phyloP scores from a whole-genome alignment of 23 tunicate species.

The Clavelina lepadiformis region DNA sequence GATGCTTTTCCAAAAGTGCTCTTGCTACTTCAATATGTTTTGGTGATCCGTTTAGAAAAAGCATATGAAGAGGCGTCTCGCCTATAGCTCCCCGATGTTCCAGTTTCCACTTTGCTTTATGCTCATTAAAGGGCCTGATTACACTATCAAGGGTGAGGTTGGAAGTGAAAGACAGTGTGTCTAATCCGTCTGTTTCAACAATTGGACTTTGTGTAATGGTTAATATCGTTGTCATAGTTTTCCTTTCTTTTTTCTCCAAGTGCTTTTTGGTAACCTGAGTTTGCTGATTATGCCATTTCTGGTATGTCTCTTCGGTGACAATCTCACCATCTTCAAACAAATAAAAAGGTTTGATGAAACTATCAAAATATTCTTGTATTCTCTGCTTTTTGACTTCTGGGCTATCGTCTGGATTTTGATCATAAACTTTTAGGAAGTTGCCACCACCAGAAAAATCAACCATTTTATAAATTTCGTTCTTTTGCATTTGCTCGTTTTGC shows the following conservation, averaged over 20 bases:
- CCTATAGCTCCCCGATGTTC: conserved; percentile 88
- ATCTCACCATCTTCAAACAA: conserved; percentile 11
- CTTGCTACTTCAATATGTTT: conserved; percentile 65
- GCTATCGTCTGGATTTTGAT: conserved; percentile 33
- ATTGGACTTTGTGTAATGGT: not conserved
- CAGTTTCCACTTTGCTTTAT: conserved; percentile 55
- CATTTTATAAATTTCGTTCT: conserved; percentile 56
- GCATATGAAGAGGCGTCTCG: conserved; percentile 82
- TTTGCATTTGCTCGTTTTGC: conserved; percentile 62
- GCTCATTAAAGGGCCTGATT: conserved; percentile 21
- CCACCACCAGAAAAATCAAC: conserved; percentile 84
- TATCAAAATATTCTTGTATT: conserved; percentile 31
- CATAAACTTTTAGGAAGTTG: conserved; percentile 40
- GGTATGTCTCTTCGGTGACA: conserved; percentile 51
- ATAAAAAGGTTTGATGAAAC: conserved; percentile 21
- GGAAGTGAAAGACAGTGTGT: not conserved
- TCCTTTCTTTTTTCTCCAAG: conserved; percentile 23
- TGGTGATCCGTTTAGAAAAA: conserved; percentile 61
- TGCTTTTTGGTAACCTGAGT: conserved; percentile 17
- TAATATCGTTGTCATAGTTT: not conserved
- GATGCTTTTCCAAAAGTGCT: conserved; percentile 45
- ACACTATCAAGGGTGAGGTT: conserved; percentile 42
- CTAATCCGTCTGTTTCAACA: conserved; percentile 3
- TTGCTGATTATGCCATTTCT: conserved; percentile 33
- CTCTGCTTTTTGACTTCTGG: conserved; percentile 27